A percentile compares a stretch with the other conserved stretches of the same genome.
These are phyloP conservation scores for Nasonia longicornis DNA, from an alignment of 1,140 invertebrate genomes.

Conservation along the genomic window DNA sequence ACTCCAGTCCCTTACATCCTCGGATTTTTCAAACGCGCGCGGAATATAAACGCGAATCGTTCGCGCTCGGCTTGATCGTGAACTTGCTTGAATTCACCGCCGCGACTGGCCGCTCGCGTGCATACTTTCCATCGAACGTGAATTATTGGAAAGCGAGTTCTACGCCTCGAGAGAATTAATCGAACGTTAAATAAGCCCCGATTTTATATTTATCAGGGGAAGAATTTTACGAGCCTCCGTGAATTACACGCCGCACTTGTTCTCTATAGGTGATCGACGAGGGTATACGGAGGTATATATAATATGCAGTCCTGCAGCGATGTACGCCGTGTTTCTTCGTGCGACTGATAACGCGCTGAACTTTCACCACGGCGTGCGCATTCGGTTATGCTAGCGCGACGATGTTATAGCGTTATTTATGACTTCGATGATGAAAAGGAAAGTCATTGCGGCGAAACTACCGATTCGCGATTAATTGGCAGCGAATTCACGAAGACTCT, in stretches of 20 bases:
- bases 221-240: background rate
- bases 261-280: no score
- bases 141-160: constrained; percentile 31
- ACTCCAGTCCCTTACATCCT: background rate
- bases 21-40: no score
- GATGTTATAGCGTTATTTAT: background rate
- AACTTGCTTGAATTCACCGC: constrained; percentile 29
- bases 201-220: constrained; percentile 10
- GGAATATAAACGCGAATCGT: background rate
- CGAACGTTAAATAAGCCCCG: constrained; percentile 29
- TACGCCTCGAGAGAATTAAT: background rate
- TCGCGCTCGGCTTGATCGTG: constrained; percentile 23
- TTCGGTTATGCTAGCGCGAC: background rate
- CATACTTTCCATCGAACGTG: constrained; percentile 29
- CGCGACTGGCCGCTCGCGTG: background rate
- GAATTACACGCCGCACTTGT: background rate
- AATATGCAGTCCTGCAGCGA: background rate
- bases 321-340: background rate
- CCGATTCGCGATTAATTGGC: background rate
- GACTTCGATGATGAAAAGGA: background rate
- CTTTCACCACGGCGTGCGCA: background rate
- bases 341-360: background rate
- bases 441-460: background rate
- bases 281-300: no score
- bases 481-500: no score